A percentile compares a stretch with the other conserved stretches of the same genome.
Conservation (phyloP, 2,797 vertebrate species). For the Thalassophryne amazonica region DNA sequence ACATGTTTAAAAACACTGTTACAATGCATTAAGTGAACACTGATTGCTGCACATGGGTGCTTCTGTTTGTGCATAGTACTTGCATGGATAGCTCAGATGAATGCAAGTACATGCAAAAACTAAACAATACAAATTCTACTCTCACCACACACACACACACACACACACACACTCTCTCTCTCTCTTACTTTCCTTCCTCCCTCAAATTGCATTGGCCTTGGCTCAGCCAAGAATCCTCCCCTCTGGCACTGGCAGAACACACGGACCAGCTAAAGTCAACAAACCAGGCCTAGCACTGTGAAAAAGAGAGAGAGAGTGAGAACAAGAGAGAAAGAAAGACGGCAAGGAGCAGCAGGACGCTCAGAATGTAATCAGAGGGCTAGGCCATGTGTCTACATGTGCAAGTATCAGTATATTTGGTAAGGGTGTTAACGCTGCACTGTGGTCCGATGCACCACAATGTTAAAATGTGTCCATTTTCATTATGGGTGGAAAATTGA, state of each 20-base stretch:
- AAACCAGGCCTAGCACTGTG: conserved; percentile 56
- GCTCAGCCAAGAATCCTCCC: conserved; percentile 48
- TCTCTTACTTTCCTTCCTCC: conserved; percentile 42
- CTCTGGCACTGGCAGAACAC: conserved; percentile 61
- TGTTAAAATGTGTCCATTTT: no score
- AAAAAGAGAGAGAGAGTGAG: background rate
- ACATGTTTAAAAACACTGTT: conserved; percentile 15
- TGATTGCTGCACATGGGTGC: conserved; percentile 5
- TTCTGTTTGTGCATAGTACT: background rate
- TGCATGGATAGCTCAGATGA: background rate
- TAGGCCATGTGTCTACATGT: background rate
- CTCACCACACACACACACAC: background rate
- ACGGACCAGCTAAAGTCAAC: conserved; percentile 73
- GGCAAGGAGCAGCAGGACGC: conserved; percentile 48
- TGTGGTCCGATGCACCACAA: no score
- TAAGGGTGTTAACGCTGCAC: no score
- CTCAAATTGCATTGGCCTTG: conserved; percentile 49
- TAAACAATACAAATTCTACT: conserved; percentile 22
- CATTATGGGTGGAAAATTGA: no score
- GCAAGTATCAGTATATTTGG: background rate
- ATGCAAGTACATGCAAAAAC: conserved; percentile 28
- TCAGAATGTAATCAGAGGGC: background rate
- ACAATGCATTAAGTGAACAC: conserved; percentile 2
- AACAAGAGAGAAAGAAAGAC: background rate
- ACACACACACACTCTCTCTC: conserved; percentile 11